Evolutionary conservation across 2,888 invertebrate genomes (phyloP), one percentile per base, ranked within the genome.

Genomic region (Parascotia fuliginaria): DNA sequence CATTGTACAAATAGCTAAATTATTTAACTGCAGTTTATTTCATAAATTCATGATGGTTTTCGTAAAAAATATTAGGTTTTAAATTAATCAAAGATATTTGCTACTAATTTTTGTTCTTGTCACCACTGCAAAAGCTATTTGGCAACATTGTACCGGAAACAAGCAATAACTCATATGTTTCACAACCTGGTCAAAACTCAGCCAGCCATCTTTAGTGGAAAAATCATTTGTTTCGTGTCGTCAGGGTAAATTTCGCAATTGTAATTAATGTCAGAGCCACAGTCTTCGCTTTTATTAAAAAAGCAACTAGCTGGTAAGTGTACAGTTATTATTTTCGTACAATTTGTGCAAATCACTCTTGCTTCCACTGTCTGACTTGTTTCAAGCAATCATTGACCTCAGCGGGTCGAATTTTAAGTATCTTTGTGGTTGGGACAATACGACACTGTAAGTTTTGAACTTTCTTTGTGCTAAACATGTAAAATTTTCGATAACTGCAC

Each of bases 261-360:
- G 95, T 95, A 95, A 95, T 96, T 95, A 95, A 97, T 97, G 97
- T 97, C 97, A 95, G 97, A 97, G 94, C 95, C 95, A 95, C 97
- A 97, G 96, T 97, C 97, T 93, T 96, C 97, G 92, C 95, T 98
- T 93, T 94, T 98, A 94, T 94, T 98, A 93, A 96, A 97, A 94
- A 98, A 98, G 95, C 98, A 98, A 94, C 94, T 98, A 94, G 97
- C 97, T 95, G 98, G 98, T 97, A 94, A 93, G 94, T 93, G 56
- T 49, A 55, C 52, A 45, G 55, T 68, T 59, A 3, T 15, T 54
- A 67, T 52, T 55, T 54, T 55, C 65, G 65, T 75, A 71, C 67
- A 44, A 70, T 77, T 77, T 73, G 60, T 75, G 65, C 66, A 67
- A 77, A 74, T 78, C 74, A 78, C 72, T 72, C 67, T 46, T 29